Evolutionary conservation across 2,797 vertebrate genomes (phyloP), one percentile per base, ranked within the genome.

Genomic region (Cirrhinus mrigala): DNA sequence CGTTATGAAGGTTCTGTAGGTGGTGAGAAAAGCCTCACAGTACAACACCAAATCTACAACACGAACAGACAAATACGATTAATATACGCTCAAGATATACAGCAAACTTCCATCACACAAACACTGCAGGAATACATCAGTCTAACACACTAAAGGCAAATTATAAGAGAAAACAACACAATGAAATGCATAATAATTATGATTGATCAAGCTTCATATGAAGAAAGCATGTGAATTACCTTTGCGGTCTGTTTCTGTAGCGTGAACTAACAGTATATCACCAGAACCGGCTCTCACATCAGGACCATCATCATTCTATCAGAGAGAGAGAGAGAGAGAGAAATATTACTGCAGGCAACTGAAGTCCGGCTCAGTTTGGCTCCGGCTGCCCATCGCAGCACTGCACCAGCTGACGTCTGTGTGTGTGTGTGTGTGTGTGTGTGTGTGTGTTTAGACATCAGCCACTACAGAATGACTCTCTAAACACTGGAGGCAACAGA

Each of bases 1-100:
- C 74, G 93, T 96, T 92, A 99, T 99, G 89, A 99, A 99, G 5
- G 98, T 99, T 90, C 98, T 95, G 93, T 99, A 99, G 0, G 98
- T 99, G 11, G 98, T 99, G 91, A 99, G 93, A 91, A 99, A 99
- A 90, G 98, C 98, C 95, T 99, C 98, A 89, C 98, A 99, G 95
- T 99, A 99, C 93, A 99, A 93, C 92, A 99, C 98, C 79, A 99
- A 93, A 92, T 99, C 98, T 99, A 90, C 62, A 79, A 27, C 80
- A 87, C 37, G 92, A 89, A 88, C 77, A 81, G 50, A 69, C 29
- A 71, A 84, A 83, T n/a, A 6, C 3, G 11, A 62, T 82, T 48
- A 6, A 69, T 18, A 78, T 15, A 2, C 27, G 58, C 33, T 66
- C 14, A n/a, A n/a, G 20, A 60, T 40, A 27, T 16, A 27, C 22